Evolutionary conservation across 2,888 invertebrate genomes (phyloP).

Genomic region (Ophion ventricosus): DNA sequence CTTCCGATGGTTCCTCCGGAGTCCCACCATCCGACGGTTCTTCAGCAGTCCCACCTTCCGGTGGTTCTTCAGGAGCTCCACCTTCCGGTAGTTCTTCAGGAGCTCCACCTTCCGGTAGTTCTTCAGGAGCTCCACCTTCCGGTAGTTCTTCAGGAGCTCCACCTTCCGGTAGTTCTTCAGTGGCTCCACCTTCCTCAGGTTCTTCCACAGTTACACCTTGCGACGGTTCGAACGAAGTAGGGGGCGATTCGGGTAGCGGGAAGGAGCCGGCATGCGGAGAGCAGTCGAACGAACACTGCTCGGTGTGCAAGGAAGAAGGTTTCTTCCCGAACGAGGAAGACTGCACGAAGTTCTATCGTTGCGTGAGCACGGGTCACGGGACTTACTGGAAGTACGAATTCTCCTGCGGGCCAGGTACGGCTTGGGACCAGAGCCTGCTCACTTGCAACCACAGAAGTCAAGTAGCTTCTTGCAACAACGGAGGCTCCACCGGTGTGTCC

Average conservation of each 20-base stretch:
- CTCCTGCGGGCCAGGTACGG: slow-evolving; percentile 90
- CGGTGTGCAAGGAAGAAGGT: slow-evolving; percentile 87
- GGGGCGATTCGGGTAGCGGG: not conserved
- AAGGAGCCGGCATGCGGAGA: slow-evolving; percentile 6
- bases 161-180: not conserved
- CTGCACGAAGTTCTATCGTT: slow-evolving; percentile 91
- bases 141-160: not conserved
- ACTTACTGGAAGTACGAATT: slow-evolving; percentile 88
- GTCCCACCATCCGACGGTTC: not conserved
- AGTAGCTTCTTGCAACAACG: slow-evolving; percentile 73
- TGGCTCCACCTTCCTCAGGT: slow-evolving; percentile 11
- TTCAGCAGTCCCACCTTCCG: not conserved
- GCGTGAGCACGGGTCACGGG: slow-evolving; percentile 86
- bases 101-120: not conserved
- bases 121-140: not conserved
- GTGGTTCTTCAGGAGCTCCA: not conserved
- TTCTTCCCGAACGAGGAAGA: slow-evolving; percentile 88
- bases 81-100: not conserved
- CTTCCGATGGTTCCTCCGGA: not conserved
- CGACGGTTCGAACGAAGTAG: not conserved
- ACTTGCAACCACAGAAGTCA: slow-evolving; percentile 87
- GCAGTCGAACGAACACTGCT: slow-evolving; percentile 20
- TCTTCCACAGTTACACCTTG: slow-evolving; percentile 23
- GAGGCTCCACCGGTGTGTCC: not conserved
- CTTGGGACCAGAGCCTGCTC: slow-evolving; percentile 89